Base-by-base conservation (phyloP, 2,797 vertebrate genomes). In the Lepus townsendii region DNA sequence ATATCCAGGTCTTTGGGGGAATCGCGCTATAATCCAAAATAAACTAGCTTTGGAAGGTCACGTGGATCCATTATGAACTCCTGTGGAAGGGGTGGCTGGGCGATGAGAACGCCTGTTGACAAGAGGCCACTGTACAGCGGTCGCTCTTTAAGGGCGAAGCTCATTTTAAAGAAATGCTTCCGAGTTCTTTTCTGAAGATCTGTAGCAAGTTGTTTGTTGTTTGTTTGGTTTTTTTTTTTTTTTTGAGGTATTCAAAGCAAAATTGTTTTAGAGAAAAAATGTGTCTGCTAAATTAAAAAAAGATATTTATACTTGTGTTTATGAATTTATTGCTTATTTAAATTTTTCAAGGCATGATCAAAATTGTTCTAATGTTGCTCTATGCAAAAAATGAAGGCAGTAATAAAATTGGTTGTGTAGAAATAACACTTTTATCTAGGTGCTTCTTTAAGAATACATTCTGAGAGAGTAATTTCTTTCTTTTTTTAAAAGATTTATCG, bases 31-130 rank as follows among this genome's bases (percentile, higher is more conserved):
- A 97, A 97, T 97, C 95, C 92, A 97, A 98, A 95, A 93, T 93
- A 98, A 98, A 98, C 96, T 95, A 97, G 97, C 92, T 95, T 92
- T 92, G 95, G 92, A 96, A 97, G 93, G 83, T 96, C 92, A 97
- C 62, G 19, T 96, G 97, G 95, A 87, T 96, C 72, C 94, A 96
- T 97, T 97, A 94, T 82, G 96, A 95, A 94, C 32, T 80, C 57
- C 83, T 7, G 4, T 93, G 95, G 96, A 97, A 96, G n/a, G 93
- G 94, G 94, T 92, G 86, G 35, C 83, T 69, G 77, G 20, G 42
- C 85, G 93, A 89, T 95, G 87, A 83, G 69, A 52, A 82, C 96
- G 97, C 97, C 83, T 96, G 92, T 71, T 78, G 93, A 76, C 91
- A 95, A 88, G 26, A 94, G 35, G 75, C 63, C 47, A 72, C 80